Conservation (phyloP, 2,113 vertebrate species). For the Petrocephalus microphthalmus region DNA sequence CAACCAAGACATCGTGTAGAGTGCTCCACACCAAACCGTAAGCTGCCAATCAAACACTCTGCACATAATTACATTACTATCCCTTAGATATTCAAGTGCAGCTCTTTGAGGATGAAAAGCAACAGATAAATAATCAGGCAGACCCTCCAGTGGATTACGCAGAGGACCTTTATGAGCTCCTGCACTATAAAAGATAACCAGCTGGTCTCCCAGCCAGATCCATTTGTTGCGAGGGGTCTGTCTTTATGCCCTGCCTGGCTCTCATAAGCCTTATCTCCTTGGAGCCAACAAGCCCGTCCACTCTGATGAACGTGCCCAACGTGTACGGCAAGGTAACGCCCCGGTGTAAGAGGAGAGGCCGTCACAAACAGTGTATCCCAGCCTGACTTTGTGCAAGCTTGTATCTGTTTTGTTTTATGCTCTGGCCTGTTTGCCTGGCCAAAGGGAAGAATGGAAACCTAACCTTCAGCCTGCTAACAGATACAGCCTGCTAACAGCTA, state of each 20-base stretch:
- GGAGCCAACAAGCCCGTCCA: conserved; percentile 26
- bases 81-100: background rate
- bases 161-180: background rate
- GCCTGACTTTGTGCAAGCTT: background rate
- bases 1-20: background rate
- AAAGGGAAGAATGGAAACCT: background rate
- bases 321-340: background rate
- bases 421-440: background rate
- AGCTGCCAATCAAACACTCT: background rate
- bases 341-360: background rate
- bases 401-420: background rate
- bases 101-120: background rate
- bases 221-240: background rate
- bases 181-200: background rate
- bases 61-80: background rate
- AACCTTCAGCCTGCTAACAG: background rate
- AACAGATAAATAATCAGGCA: background rate
- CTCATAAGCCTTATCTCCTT: background rate
- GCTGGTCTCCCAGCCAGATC: background rate
- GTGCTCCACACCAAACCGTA: background rate
- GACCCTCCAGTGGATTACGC: background rate
- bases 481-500: background rate
- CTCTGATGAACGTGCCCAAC: conserved; percentile 33
- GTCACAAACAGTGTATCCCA: background rate
- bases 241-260: background rate